Base-by-base conservation (phyloP, 2,113 vertebrate genomes). In the Alouatta palliata region DNA sequence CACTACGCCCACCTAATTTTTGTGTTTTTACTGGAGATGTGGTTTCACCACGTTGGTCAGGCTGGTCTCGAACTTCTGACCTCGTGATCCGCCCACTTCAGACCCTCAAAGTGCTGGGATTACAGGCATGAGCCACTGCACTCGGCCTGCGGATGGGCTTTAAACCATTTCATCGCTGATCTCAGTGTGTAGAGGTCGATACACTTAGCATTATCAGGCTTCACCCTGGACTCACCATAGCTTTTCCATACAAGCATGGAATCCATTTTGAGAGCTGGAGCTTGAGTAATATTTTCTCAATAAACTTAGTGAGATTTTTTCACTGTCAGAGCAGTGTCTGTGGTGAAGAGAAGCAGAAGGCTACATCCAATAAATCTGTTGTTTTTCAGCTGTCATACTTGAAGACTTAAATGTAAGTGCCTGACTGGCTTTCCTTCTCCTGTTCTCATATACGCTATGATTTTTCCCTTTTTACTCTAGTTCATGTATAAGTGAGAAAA, bases 221-320 rank as follows among this genome's bases (percentile, higher is more conserved):
- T 35, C 45, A 79, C 16, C 47, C n/a, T 27, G n/a, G 8, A 75
- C 43, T 54, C 88, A 40, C 23, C 30, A 3, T 1, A 14, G 37
- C 16, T 87, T 68, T 94, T 73, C 75, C 89, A 32, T 54, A n/a
- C 68, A 70, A 87, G 84, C 70, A 10, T 27, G 21, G 70, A 85
- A 87, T 91, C n/a, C 84, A 40, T 90, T 85, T 83, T 17, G 81
- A 93, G 80, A 96, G 40, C 54, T 58, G 49, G 76, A 58, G 5
- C 87, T 77, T 27, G 5, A 47, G 64, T 71, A 73, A 2, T 86
- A 68, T 91, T 85, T 83, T 91, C 77, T 94, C 85, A 35, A 4
- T 85, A 76, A 79, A 68, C 32, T 21, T 43, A 13, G 77, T 14
- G 11, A 90, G 89, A 52, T 43, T 23, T 40, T 73, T 75, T 21